These are phyloP conservation scores for Falco naumanni DNA, from an alignment of 2,797 vertebrate genomes.

Conservation along the genomic window DNA sequence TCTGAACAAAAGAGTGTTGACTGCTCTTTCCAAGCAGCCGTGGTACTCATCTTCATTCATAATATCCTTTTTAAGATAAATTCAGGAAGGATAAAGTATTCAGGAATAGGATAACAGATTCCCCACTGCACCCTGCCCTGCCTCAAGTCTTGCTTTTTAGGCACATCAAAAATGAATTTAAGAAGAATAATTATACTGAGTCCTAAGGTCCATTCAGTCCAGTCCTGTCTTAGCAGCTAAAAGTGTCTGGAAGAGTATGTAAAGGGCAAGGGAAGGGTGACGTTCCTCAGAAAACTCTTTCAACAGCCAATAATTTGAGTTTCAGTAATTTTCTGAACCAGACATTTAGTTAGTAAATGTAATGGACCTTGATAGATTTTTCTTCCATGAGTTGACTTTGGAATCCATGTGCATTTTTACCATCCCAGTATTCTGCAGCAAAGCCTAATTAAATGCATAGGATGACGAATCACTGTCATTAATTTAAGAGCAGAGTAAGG, in stretches of 20 bases:
- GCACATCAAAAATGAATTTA: not conserved
- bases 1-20: not conserved
- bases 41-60: not conserved
- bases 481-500: not conserved
- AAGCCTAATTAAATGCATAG: not conserved
- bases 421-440: not conserved
- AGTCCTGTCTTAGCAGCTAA: not conserved
- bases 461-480: not conserved
- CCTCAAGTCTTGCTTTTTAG: not conserved
- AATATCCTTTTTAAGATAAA: not conserved
- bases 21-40: not conserved
- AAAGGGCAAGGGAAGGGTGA: not conserved
- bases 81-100: not conserved
- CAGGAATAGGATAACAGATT: not conserved
- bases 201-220: not conserved
- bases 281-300: not conserved
- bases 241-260: not conserved
- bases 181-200: not conserved
- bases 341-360: not conserved
- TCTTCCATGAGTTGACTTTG: not conserved
- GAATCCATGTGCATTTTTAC: not conserved
- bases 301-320: not conserved
- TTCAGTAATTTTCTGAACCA: not conserved
- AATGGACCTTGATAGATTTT: not conserved
- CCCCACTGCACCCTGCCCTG: accelerated